Conservation (phyloP, 2,113 vertebrate genomes). For the Callionymus lyra region DNA sequence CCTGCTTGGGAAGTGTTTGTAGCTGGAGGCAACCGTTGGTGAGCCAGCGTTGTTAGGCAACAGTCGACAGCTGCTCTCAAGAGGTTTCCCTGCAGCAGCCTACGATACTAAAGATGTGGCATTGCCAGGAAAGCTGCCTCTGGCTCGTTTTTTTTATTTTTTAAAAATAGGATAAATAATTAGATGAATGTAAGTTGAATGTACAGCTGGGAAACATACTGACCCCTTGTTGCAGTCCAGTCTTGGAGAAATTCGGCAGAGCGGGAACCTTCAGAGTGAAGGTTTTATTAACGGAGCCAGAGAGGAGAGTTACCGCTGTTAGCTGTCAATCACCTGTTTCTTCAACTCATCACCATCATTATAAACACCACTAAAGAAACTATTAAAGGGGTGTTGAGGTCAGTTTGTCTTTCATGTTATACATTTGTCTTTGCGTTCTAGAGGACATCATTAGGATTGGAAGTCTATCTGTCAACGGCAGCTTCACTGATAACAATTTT, state of each 20-base stretch:
- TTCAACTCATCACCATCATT: slow-evolving; percentile 15
- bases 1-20: slow-evolving; percentile 5
- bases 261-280: no score
- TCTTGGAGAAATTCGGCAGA: no score
- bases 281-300: slow-evolving; percentile 13
- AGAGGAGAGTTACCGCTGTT: slow-evolving; percentile 38
- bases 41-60: slow-evolving; percentile 7
- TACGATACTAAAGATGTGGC: slow-evolving; percentile 4
- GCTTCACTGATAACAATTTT: slow-evolving; percentile 19
- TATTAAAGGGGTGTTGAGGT: no score
- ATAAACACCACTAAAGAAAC: neutral
- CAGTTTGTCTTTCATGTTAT: no score
- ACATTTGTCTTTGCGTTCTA: no score
- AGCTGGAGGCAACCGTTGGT: slow-evolving; percentile 12
- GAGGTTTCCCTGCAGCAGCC: slow-evolving; percentile 15
- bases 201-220: slow-evolving; percentile 29
- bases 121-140: slow-evolving; percentile 10
- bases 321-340: slow-evolving; percentile 39
- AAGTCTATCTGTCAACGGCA: slow-evolving; percentile 12
- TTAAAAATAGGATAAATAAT: slow-evolving; percentile 48
- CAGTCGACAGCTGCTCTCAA: slow-evolving; percentile 20
- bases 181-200: slow-evolving; percentile 43
- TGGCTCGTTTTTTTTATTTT: slow-evolving; percentile 12
- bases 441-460: no score
- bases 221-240: slow-evolving; percentile 50